Conservation (phyloP, 2,888 invertebrate genomes). For the Sialis fuliginosa region DNA sequence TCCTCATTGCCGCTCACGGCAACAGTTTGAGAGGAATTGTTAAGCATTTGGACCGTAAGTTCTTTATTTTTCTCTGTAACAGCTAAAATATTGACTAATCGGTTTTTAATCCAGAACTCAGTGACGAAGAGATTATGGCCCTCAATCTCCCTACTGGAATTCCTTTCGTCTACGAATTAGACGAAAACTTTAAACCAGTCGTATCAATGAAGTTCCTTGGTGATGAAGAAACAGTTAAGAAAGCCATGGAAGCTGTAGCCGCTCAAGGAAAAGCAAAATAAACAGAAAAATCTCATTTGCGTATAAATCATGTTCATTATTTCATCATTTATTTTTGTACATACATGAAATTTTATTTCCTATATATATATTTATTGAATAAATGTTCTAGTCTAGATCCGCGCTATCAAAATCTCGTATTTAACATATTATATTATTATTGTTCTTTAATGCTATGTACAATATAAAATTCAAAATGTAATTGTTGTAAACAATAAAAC, state of each 20-base stretch:
- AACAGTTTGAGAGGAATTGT: constrained; percentile 78
- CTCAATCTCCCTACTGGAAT: constrained; percentile 66
- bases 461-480: too few relatives aligned
- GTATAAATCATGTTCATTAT: not conserved
- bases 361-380: too few relatives aligned
- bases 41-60: constrained; percentile 59
- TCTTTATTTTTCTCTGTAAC: not conserved
- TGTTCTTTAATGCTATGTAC: too few relatives aligned
- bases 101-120: constrained; percentile 32
- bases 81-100: constrained; percentile 2
- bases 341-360: too few relatives aligned
- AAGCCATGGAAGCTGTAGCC: constrained; percentile 62
- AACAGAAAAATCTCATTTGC: constrained; percentile 5
- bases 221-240: constrained; percentile 58
- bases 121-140: constrained; percentile 53
- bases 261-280: constrained; percentile 60
- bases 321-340: too few relatives aligned
- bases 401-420: too few relatives aligned
- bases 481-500: too few relatives aligned
- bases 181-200: constrained; percentile 48
- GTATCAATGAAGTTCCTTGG: constrained; percentile 57
- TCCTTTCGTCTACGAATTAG: constrained; percentile 61
- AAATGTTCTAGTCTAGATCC: too few relatives aligned
- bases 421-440: too few relatives aligned
- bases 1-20: constrained; percentile 77